Conservation (phyloP, 2,113 vertebrate species). For the Hystrix cristata region DNA sequence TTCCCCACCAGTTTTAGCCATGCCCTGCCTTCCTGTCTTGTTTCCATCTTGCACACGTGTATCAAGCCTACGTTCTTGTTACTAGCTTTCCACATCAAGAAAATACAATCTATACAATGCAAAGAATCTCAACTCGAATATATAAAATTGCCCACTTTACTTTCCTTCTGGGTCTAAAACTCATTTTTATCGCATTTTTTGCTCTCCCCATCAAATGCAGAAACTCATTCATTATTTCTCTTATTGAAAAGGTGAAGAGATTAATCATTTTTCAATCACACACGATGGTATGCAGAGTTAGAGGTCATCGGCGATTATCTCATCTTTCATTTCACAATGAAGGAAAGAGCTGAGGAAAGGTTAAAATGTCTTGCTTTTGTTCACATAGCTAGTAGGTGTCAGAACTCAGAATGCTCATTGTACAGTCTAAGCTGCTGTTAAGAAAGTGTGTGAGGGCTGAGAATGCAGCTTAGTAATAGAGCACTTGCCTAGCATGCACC, state of each 20-base stretch:
- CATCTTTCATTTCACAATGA: constrained; percentile 42
- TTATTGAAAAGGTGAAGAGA: background rate
- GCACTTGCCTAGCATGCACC: no score
- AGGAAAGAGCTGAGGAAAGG: background rate
- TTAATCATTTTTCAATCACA: constrained; percentile 30
- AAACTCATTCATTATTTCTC: background rate
- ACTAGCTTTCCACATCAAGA: background rate
- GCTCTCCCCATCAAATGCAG: background rate
- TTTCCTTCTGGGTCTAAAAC: background rate
- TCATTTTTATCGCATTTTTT: background rate
- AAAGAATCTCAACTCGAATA: background rate
- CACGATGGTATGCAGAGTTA: background rate
- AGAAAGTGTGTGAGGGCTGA: background rate
- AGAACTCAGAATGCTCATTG: background rate
- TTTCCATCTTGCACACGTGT: background rate
- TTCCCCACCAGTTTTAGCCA: background rate
- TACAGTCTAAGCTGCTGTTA: background rate
- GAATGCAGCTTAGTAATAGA: background rate
- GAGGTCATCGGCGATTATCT: background rate
- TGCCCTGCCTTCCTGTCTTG: background rate
- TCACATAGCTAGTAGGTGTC: background rate
- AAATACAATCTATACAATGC: background rate
- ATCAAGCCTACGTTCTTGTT: background rate
- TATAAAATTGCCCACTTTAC: background rate
- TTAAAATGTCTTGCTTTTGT: background rate